Evolutionary conservation across 64 coral and sea anemone species (phyloP), one percentile per base, ranked within the genome.

Genomic region (Actinia tenebrosa): DNA sequence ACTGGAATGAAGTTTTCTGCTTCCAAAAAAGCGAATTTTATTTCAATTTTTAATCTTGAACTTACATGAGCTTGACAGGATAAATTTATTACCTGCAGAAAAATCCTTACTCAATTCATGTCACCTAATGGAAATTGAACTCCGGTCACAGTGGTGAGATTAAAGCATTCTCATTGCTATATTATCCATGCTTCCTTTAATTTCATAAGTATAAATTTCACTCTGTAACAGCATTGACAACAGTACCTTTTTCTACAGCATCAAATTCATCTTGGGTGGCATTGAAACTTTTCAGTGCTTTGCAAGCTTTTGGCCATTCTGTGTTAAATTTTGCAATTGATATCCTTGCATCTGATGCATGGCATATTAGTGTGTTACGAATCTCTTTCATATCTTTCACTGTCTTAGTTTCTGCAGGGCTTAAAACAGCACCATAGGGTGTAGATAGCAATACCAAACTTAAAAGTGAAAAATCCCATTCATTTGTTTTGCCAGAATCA

Each of bases 391-490:
- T 45, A 2, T 79, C 77, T 47, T 79, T 46, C 37, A 79, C 3
- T 7, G 77, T 42, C 14, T 79, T 43, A 79, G 37, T 44, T 79
- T 79, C 0, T 69, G 10, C 64, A 45, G 45, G 0, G 14, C 37
- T 79, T 44, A 25, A 19, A 13, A 47, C 30, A 45, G 77, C 45
- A 15, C 1, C 37, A 14, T 45, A 79, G 0, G 37, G 37, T 47
- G 0, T 6, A 45, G 77, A 79, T 44, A 47, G 45, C 37, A 79
- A 4, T 4, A 79, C 77, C 14, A 45, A 45, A 9, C 37, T 79
- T 14, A 79, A 47, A 79, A 79, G 77, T 15, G 77, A 79, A 79
- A 79, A 79, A 79, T 79, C 77, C 77, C 77, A 79, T 0, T 50
- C 50, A 53, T 53, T 81, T 53, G 44, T 81, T 7, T 53, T 53